Evolutionary conservation across 2,113 vertebrate species (phyloP), one percentile per base, ranked within the genome.

Genomic region (Siphamia tubifer): DNA sequence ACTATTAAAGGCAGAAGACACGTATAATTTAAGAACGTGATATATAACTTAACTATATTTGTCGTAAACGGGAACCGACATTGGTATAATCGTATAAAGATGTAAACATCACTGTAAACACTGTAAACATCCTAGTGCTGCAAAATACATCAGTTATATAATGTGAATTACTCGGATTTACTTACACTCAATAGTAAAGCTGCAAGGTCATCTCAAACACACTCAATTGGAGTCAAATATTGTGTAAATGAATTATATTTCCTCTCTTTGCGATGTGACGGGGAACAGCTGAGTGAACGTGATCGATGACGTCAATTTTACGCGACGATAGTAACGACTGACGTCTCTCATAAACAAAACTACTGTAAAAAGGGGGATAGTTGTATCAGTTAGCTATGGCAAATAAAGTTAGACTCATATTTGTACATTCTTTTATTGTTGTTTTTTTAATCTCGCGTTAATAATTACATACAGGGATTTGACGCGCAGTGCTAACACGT

Each of bases 231-330:
- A 27, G 25, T 24, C 15, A 20, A 45, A 64, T 20, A 3, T 19
- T 2, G 39, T 43, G 36, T 44, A 1, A 60, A 58, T 67, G 36
- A 11, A 63, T 74, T 44, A 27, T 10, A 12, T 39, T 77, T 72
- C 43, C 80, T 70, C 71, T 12, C 15, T 81, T 47, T 49, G 51
- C 43, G 68, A 24, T 19, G 24, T 23, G 35, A 52, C 12, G 39
- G 15, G 15, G 6, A 81, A 80, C 76, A 89, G 82, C 78, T 83
- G 77, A 82, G 54, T 4, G 45, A 83, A 69, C 79, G 82, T 89
- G 82, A 83, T 8, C 25, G 0, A 0, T 8, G 16, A 82, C 88
- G 88, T 70, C 7, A 36, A 54, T 39, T 54, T 9, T 16, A 13
- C 44, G 80, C 83, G 90, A 79, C 90, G 12, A 2, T 12, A 4